A percentile compares a stretch with the other conserved stretches of the same genome.
These are phyloP conservation scores for Potamarius usumacintae DNA, from an alignment of 2,113 vertebrate species.

Conservation along the genomic window DNA sequence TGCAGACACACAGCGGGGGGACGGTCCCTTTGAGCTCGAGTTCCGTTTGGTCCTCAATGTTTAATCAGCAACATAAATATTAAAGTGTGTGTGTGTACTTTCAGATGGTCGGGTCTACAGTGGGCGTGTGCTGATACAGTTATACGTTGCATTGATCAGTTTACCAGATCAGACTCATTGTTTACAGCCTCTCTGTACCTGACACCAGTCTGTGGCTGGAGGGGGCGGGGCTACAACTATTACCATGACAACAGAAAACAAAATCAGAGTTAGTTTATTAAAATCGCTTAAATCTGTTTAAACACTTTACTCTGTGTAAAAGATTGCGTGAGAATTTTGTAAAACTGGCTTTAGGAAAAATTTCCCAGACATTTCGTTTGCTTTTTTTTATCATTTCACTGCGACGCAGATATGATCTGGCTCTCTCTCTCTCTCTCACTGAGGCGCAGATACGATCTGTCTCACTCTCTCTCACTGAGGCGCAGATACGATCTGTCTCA, in stretches of 20 bases:
- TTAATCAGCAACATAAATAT: constrained; percentile 1
- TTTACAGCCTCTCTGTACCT: too few relatives aligned
- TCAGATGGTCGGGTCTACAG: constrained; percentile 46
- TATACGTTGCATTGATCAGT: not conserved
- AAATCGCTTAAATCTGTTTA: not conserved
- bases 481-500: too few relatives aligned
- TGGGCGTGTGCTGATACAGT: too few relatives aligned
- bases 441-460: too few relatives aligned
- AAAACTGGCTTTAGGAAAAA: too few relatives aligned
- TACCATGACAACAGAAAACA: not conserved
- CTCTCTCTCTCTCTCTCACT: not conserved
- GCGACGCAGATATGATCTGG: too few relatives aligned
- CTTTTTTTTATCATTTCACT: not conserved
- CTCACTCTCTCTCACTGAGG: too few relatives aligned
- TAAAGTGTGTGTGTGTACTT: constrained; percentile 12
- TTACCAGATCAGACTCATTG: too few relatives aligned
- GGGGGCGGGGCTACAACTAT: not conserved
- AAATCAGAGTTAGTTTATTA: not conserved
- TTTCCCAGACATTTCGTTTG: not conserved
- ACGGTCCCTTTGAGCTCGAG: constrained; percentile 58
- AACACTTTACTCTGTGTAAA: not conserved
- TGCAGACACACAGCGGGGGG: constrained; percentile 37
- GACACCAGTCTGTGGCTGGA: not conserved
- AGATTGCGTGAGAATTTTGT: not conserved
- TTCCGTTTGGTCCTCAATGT: constrained; percentile 64